Conservation (phyloP, 2,113 vertebrate genomes). For the Lophura nycthemera region DNA sequence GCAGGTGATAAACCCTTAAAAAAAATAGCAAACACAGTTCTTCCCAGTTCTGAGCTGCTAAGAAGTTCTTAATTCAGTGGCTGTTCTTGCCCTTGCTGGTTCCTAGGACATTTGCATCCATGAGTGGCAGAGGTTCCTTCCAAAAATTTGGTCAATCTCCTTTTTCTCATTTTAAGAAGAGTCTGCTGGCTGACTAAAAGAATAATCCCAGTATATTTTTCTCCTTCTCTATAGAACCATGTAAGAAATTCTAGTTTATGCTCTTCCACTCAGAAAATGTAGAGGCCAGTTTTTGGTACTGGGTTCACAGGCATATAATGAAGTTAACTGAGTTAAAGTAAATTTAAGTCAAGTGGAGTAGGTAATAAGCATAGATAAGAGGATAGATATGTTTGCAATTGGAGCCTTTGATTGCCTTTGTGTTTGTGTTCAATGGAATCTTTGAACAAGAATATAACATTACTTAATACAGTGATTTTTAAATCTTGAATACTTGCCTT, state of each 20-base stretch:
- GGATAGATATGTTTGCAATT: neutral
- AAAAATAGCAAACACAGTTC: neutral
- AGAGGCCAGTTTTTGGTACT: neutral
- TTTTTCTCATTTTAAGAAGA: neutral
- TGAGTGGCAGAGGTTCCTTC: neutral
- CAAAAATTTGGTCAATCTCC: neutral
- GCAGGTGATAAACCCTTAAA: neutral
- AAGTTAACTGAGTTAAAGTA: neutral
- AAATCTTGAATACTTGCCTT: neutral
- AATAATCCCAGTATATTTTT: neutral
- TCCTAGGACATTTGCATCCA: neutral
- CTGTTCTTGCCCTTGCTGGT: neutral
- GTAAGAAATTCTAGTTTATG: neutral
- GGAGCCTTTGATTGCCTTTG: neutral
- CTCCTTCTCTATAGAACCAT: neutral
- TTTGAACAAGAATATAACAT: neutral
- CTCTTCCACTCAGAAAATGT: neutral
- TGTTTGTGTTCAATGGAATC: neutral
- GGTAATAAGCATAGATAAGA: neutral
- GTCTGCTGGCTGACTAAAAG: neutral
- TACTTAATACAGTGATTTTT: neutral
- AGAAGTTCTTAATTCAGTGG: neutral
- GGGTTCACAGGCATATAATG: neutral
- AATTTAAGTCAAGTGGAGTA: neutral
- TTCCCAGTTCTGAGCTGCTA: neutral